phyloP scores from a whole-genome alignment of 1,140 invertebrate species.

The Idris sp. region DNA sequence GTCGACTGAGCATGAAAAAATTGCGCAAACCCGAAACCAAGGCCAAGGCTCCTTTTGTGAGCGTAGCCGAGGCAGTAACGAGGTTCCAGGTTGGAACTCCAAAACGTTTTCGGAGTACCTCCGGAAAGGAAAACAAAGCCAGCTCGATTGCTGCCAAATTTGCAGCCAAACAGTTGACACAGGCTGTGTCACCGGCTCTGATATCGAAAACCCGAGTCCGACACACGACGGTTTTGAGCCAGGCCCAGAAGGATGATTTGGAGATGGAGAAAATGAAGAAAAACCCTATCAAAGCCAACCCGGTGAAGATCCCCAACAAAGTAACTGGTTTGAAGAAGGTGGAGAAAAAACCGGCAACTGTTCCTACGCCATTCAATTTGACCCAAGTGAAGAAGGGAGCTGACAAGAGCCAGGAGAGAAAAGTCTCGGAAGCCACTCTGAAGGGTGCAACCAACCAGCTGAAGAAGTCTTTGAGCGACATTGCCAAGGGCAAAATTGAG shows the following conservation, averaged over 20 bases:
- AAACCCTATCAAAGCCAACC: constrained; percentile 69
- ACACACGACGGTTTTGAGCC: constrained; percentile 59
- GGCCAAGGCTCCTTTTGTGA: constrained; percentile 69
- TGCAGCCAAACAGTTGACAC: constrained; percentile 66
- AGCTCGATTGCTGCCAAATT: constrained; percentile 48
- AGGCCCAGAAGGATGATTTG: constrained; percentile 68
- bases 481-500: constrained; percentile 2
- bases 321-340: constrained; percentile 61
- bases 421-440: constrained; percentile 5
- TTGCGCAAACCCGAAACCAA: neutral
- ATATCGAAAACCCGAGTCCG: constrained; percentile 71
- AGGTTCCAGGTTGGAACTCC: constrained; percentile 77
- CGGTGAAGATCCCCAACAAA: constrained; percentile 64
- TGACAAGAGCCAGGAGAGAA: neutral
- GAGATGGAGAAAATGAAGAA: constrained; percentile 71
- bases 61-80: constrained; percentile 74
- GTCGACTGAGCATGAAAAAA: constrained; percentile 27
- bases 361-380: constrained; percentile 67
- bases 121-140: constrained; percentile 62
- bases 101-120: constrained; percentile 70
- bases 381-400: constrained; percentile 61
- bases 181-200: constrained; percentile 73
- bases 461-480: constrained; percentile 16
- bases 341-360: constrained; percentile 66
- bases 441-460: constrained; percentile 12